phyloP scores from a whole-genome alignment of 2,888 invertebrate species.

The Oxytorus armatus region DNA sequence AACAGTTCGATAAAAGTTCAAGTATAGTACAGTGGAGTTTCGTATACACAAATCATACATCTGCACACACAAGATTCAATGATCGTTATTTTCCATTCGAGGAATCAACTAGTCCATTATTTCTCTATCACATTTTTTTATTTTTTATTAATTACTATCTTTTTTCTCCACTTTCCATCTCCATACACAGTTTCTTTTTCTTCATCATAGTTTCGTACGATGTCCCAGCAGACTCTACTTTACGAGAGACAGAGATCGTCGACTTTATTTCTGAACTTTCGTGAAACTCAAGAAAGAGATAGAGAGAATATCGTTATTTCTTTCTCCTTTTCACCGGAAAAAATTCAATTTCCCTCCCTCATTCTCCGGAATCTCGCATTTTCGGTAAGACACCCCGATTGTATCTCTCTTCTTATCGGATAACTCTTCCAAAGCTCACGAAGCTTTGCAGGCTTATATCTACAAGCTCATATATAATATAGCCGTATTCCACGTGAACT shows the following conservation, averaged over 20 bases:
- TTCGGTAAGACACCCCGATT: background rate
- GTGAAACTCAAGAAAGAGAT: background rate
- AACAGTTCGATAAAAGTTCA: too few species aligned
- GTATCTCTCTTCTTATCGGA: slow-evolving; percentile 6
- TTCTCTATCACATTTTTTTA: slow-evolving; percentile 1
- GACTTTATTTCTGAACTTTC: slow-evolving; percentile 49
- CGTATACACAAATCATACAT: too few species aligned
- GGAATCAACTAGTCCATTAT: too few species aligned
- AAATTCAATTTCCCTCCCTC: slow-evolving; percentile 30
- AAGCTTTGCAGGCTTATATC: background rate
- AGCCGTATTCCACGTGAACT: too few species aligned
- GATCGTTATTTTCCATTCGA: too few species aligned
- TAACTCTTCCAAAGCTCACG: background rate
- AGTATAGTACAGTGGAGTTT: too few species aligned
- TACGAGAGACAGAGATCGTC: slow-evolving; percentile 19
- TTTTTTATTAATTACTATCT: background rate
- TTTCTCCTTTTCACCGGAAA: background rate
- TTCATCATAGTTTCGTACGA: background rate
- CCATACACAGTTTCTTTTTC: too few species aligned
- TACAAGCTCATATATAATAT: background rate
- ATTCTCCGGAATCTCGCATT: background rate
- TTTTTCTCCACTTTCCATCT: background rate
- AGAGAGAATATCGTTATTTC: too few species aligned
- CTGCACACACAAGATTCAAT: too few species aligned
- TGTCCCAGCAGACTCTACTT: background rate